phyloP scores from a whole-genome alignment of 2,797 vertebrate genomes.

The Crocodylus rhombifer region DNA sequence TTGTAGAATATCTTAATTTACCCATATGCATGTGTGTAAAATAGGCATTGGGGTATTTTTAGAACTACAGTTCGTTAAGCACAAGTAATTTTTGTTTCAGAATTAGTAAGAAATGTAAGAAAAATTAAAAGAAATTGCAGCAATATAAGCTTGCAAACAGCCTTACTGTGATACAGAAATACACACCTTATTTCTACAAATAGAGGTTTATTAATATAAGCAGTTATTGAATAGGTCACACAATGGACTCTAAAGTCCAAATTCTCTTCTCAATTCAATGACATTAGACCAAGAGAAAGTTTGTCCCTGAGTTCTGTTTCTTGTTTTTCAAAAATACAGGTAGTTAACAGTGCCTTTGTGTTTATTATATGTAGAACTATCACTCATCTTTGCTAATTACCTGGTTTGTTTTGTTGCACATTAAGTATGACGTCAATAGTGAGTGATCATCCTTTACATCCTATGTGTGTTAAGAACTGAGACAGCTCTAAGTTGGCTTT shows the following conservation, averaged over 20 bases:
- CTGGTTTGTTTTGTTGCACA: not conserved
- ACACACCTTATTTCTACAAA: not conserved
- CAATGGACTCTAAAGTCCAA: no score
- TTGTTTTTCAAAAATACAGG: not conserved
- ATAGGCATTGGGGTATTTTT: no score
- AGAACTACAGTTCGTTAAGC: not conserved
- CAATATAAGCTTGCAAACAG: not conserved
- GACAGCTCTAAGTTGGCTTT: not conserved
- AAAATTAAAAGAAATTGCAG: not conserved
- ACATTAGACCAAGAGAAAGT: not conserved
- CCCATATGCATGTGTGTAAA: not conserved
- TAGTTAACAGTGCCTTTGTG: not conserved
- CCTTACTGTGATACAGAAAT: not conserved
- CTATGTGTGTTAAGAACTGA: not conserved
- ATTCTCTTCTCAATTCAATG: not conserved
- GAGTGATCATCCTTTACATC: not conserved
- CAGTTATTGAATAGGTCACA: not conserved
- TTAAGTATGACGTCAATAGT: not conserved
- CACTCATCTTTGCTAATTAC: not conserved
- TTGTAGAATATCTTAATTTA: not conserved
- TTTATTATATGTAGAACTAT: not conserved
- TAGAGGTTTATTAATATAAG: constrained; percentile 25
- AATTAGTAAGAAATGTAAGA: constrained; percentile 14
- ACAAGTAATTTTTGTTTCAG: not conserved
- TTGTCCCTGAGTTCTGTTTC: not conserved